phyloP scores from a whole-genome alignment of 2,797 vertebrate species.

The Xenopus petersii region DNA sequence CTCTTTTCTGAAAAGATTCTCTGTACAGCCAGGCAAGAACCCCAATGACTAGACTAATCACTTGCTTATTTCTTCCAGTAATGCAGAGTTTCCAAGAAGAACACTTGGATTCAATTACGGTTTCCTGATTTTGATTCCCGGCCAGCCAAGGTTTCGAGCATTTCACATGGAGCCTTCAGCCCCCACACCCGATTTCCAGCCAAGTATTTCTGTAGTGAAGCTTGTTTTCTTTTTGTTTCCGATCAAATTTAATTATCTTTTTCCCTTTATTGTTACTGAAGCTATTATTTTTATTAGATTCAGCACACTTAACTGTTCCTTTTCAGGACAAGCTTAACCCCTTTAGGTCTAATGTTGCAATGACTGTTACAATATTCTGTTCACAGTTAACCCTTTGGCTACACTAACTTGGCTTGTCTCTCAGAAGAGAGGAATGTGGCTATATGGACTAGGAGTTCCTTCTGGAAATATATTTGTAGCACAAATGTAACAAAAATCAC shows the following conservation, averaged over 20 bases:
- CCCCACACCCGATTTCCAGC: conserved; percentile 13
- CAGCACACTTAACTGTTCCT: not conserved
- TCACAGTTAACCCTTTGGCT: not conserved
- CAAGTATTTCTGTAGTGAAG: conserved; percentile 30
- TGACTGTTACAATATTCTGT: not conserved
- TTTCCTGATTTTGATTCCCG: conserved; percentile 28
- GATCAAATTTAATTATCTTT: conserved; percentile 14
- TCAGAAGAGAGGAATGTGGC: too few species aligned
- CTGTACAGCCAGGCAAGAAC: conserved; percentile 28
- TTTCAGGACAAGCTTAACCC: not conserved
- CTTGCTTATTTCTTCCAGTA: conserved; percentile 24
- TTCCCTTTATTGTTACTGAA: conserved; percentile 4
- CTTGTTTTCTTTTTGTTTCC: conserved; percentile 11
- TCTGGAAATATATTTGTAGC: too few species aligned
- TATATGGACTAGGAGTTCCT: too few species aligned
- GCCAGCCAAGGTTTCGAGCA: conserved; percentile 31
- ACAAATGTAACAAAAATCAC: too few species aligned
- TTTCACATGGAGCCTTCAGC: conserved; percentile 24
- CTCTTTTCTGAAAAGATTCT: conserved; percentile 23
- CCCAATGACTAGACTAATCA: conserved; percentile 38
- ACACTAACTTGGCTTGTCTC: not conserved
- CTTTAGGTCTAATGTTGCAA: not conserved
- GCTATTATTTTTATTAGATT: conserved; percentile 16
- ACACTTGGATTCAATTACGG: conserved; percentile 42
- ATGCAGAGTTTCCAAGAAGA: conserved; percentile 28